phyloP scores from a whole-genome alignment of 2,113 vertebrate species.

The Tringa solitaria region DNA sequence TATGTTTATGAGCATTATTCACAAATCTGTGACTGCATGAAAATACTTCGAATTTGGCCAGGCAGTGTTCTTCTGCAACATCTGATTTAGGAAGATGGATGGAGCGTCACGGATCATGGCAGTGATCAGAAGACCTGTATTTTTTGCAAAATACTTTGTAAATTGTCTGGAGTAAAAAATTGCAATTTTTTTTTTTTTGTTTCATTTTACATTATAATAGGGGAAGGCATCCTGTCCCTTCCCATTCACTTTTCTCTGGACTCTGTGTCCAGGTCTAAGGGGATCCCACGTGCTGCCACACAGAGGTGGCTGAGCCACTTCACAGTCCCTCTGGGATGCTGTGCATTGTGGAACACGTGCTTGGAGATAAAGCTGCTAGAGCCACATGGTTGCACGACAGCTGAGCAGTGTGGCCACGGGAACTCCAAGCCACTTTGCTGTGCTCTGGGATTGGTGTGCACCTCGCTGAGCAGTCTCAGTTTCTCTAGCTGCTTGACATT shows the following conservation, averaged over 20 bases:
- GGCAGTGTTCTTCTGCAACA: not conserved
- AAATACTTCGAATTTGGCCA: not conserved
- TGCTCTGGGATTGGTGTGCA: not conserved
- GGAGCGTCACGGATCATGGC: not conserved
- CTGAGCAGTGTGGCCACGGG: not conserved
- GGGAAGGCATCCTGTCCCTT: not conserved
- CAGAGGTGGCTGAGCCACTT: not conserved
- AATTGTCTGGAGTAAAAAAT: not conserved
- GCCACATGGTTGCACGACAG: not conserved
- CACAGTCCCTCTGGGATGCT: not conserved
- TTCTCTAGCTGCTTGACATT: not conserved
- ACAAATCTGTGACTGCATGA: not conserved
- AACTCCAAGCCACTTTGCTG: not conserved
- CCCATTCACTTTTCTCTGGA: not conserved
- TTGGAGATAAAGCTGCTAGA: constrained; percentile 44
- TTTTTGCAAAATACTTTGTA: not conserved
- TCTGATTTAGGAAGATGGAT: not conserved
- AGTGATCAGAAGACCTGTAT: not conserved
- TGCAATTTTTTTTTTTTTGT: not conserved
- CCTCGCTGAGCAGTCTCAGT: not conserved
- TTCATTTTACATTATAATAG: not conserved
- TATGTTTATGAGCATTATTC: not conserved
- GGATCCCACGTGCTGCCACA: not conserved
- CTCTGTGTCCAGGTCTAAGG: not conserved
- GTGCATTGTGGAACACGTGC: not conserved